These are phyloP conservation scores for Thumatha senex DNA, from an alignment of 2,888 invertebrate genomes.

Conservation along the genomic window DNA sequence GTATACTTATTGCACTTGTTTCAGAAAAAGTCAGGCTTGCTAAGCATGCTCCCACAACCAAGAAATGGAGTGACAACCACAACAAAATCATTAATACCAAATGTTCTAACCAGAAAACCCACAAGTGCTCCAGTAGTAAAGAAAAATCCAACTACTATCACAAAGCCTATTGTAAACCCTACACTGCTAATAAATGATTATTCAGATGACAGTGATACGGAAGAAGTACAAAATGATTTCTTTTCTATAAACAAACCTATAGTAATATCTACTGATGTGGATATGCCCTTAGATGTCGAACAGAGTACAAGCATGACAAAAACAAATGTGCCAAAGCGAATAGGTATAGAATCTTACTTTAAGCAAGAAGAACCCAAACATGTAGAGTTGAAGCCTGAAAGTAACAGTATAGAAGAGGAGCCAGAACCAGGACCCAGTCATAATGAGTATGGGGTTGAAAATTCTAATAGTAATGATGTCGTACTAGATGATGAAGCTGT, in stretches of 20 bases:
- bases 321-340: constrained; percentile 36
- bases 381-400: constrained; percentile 33
- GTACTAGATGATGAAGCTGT: constrained; percentile 74
- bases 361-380: constrained; percentile 50
- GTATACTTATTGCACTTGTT: constrained; percentile 15
- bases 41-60: constrained; percentile 88
- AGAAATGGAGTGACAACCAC: constrained; percentile 68
- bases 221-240: constrained; percentile 79
- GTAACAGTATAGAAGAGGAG: constrained; percentile 22
- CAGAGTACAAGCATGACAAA: constrained; percentile 18
- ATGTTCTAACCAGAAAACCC: constrained; percentile 70
- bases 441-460: constrained; percentile 31
- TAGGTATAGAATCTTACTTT: constrained; percentile 66
- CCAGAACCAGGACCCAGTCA: constrained; percentile 38
- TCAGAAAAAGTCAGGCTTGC: constrained; percentile 86
- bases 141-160: constrained; percentile 42
- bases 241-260: constrained; percentile 79
- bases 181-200: constrained; percentile 49
- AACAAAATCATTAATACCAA: constrained; percentile 70
- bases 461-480: constrained; percentile 37
- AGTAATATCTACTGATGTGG: constrained; percentile 62
- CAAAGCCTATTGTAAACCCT: constrained; percentile 45
- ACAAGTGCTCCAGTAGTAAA: constrained; percentile 40
- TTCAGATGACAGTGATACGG: constrained; percentile 77
- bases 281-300: constrained; percentile 60